Conservation (phyloP, 2,113 vertebrate genomes). For the Felis chaus region DNA sequence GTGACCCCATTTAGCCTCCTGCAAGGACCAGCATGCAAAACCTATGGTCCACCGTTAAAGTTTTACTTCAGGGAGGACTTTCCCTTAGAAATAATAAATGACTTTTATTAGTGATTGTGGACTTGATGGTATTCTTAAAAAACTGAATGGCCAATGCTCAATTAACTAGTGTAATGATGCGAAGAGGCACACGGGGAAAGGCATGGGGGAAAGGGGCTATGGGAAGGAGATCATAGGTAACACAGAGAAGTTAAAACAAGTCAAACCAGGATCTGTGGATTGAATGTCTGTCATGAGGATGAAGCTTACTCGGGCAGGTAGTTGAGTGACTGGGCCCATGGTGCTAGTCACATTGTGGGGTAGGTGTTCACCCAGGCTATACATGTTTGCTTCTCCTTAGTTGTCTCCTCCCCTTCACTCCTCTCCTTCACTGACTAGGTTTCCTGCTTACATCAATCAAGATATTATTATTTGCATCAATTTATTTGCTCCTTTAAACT, state of each 20-base stretch:
- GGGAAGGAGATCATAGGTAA: neutral
- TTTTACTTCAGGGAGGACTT: neutral
- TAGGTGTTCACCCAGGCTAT: neutral
- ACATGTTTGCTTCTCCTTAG: neutral
- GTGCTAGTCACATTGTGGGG: neutral
- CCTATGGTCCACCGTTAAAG: rapidly evolving
- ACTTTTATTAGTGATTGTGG: neutral
- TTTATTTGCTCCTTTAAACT: neutral
- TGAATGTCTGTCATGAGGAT: neutral
- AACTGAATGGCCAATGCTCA: neutral
- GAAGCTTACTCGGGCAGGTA: neutral
- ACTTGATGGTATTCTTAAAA: neutral
- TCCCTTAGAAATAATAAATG: neutral
- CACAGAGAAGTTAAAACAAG: neutral
- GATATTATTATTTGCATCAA: neutral
- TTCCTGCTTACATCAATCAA: neutral
- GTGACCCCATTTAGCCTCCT: neutral
- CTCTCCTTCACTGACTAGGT: neutral
- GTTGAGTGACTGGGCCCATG: neutral
- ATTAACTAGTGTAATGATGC: neutral
- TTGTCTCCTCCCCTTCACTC: neutral
- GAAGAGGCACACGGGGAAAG: neutral
- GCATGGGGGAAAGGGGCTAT: neutral
- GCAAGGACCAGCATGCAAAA: neutral
- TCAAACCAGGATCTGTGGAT: neutral